Evolutionary conservation across 2,113 vertebrate species (phyloP), one percentile per base, ranked within the genome.

Genomic region (Callionymus lyra): DNA sequence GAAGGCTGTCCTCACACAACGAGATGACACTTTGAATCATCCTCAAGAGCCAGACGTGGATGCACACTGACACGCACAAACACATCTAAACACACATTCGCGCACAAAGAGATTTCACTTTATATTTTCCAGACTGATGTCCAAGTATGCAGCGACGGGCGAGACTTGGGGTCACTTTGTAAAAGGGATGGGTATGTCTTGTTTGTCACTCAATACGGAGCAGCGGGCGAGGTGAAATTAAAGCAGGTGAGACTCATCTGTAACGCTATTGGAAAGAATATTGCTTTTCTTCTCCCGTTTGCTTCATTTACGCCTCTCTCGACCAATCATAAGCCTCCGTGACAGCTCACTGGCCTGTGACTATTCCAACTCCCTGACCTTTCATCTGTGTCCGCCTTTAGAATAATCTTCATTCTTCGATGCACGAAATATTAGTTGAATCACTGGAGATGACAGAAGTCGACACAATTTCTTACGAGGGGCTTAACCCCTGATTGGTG

Each of bases 11-110:
- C 84, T 86, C 89, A 89, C 82, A 77, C 87, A 87, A 82, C 82
- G 75, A 80, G 74, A 59, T 91, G 89, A 89, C 93, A 92, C 86
- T 89, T 88, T 47, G 84, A 88, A 94, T 96, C 91, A 94, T 88
- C 82, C 85, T 94, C 91, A 90, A 38, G 27, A 39, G 47, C 13
- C 33, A 18, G 63, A 76, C 31, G 32, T 33, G 53, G 13, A 18
- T 31, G 27, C 50, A 63, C 54, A 44, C 31, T 41, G 44, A 59
- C 63, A 59, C 21, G 21, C 51, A 46, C 51, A 51, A 44, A 66
- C 58, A 47, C 60, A 60, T 58, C 55, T n/a, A 47, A 62, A 70
- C 58, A 61, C 68, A 65, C 71, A 53, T 37, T 31, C 59, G 49
- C 12, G 13, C 60, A 68, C 70, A 53, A 21, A 51, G 53, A 67